Base-by-base conservation (phyloP, 2,888 invertebrate genomes). In the Melinaea marsaeus region DNA sequence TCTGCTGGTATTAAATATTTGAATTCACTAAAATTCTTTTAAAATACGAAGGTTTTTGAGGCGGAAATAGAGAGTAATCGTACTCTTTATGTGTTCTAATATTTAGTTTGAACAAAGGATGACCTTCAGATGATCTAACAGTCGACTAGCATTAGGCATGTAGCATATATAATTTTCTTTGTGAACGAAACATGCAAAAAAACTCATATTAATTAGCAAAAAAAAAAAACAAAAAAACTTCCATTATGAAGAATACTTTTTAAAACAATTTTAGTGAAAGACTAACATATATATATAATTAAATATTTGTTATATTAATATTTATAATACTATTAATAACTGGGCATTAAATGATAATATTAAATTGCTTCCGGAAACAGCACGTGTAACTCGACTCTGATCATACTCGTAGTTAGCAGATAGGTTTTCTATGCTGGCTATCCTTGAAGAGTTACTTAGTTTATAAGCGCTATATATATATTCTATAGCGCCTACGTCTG, bases 51-150 rank as follows among this genome's bases (percentile, higher is more conserved):
- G 42, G 58, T 65, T 65, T 59, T 59, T 34, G 46, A 42, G 46
- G 56, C 64, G 64, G 61, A 61, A 61, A 55, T 13, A 42, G 11
- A n/a, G 37, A 56, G 51, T 62, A 62, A 65, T 61, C 51, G 54
- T 56, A 64, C 64, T 67, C 62, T 57, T 45, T 65, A 51, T 59
- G 32, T 65, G 57, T 67, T 65, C 56, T 63, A 62, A 64, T 68
- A 62, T 59, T 64, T 65, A 64, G 61, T 69, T 60, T 64, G 68
- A 74, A 86, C 86, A 86, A 87, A 85, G 84, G 80, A 79, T 79
- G 84, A 72, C 86, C 86, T 87, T 86, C 84, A 70, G 69, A 75
- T 73, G 77, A 71, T 81, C 76, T 85, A 83, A 83, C 79, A 79
- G 75, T 75, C 71, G 74, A 74, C 76, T 80, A 79, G 81, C 81